Conservation (phyloP, 35 echinoderm and acorn worm genomes). For the Lytechinus variegatus region DNA sequence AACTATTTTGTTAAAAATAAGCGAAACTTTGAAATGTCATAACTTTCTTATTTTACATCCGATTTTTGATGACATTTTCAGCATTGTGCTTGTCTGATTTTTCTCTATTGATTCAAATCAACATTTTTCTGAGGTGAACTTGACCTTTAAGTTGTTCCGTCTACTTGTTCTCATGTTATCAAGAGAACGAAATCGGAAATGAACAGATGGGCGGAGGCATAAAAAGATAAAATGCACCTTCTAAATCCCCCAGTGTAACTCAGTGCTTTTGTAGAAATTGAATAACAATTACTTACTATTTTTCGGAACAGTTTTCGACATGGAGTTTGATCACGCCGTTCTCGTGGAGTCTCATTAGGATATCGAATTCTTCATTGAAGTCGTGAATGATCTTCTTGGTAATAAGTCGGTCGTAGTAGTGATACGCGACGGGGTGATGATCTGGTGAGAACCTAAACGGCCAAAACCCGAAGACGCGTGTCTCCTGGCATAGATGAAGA, state of each 20-base stretch:
- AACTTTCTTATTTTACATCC: no score
- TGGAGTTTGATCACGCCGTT: neutral
- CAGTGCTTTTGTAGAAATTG: no score
- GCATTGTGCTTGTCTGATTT: no score
- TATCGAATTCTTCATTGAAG: neutral
- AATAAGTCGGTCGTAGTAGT: constrained; percentile 15
- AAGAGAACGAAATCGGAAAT: no score
- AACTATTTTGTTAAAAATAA: no score
- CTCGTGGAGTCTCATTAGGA: neutral
- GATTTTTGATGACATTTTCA: no score
- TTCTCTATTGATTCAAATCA: no score
- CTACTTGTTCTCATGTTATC: no score
- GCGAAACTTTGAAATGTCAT: no score
- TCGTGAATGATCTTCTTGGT: constrained; percentile 12
- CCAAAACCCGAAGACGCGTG: neutral
- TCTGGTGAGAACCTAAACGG: neutral
- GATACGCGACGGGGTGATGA: neutral
- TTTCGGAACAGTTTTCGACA: neutral
- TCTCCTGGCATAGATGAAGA: neutral
- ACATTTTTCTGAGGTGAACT: no score
- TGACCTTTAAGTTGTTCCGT: no score
- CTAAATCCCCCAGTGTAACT: neutral
- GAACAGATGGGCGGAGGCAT: no score
- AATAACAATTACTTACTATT: neutral
- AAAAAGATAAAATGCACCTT: neutral